Base-by-base conservation (phyloP, 2,113 vertebrate genomes). In the Geococcyx californianus region DNA sequence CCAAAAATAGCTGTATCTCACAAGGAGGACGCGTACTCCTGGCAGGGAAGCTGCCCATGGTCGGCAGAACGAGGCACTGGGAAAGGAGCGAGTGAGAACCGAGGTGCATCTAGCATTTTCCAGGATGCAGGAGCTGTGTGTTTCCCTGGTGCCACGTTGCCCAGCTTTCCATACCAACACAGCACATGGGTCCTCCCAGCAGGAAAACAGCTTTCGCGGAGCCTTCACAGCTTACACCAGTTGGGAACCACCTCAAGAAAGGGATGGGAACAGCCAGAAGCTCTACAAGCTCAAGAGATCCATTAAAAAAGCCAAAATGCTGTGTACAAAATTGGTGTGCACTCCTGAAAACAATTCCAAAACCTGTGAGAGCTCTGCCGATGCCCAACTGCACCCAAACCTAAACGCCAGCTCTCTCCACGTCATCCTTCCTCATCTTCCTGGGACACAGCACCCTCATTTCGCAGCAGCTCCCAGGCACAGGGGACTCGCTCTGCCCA, bases 1-100 rank as follows among this genome's bases (percentile, higher is more conserved):
- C 69, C 90, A 67, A 76, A 97, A 97, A 96, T 89, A 96, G 70
- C 76, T 19, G 5, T 5, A 52, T 89, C 85, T 68, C 66, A 45
- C 72, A 77, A 68, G 69, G 73, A 94, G 44, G 58, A 78, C 3
- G 4, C 60, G 60, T 66, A 31, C 1, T 56, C 42, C 86, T 93
- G 60, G 62, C 87, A 79, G 77, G 19, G 51, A 25, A 52, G 91
- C 82, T 89, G 89, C 28, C 5, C 31, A 47, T 44, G 89, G 83
- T 47, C 1, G 0, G 86, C 55, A 54, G 49, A 76, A 67, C 13
- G 0, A 87, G 33, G 68, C 1, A 6, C 21, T 33, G 60, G 1
- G 4, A 77, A 70, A 40, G 31, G 64, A 78, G 47, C 59, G 49
- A 56, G 54, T 6, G 1, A 20, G 12, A 54, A n/a, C 40, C 3